Base-by-base conservation (phyloP, 1,140 invertebrate species). In the Megalonaias nervosa region DNA sequence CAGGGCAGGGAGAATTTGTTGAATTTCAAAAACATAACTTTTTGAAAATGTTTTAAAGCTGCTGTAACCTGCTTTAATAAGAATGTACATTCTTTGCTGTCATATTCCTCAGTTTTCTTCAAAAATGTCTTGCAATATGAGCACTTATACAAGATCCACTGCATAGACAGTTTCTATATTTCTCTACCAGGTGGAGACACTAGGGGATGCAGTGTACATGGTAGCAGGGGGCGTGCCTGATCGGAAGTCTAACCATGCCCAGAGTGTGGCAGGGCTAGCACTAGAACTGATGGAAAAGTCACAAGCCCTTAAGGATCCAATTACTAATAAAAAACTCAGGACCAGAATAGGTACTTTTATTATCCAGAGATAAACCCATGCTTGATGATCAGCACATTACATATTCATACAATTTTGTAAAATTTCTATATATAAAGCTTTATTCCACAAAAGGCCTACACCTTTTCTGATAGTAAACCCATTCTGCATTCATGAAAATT, bases 131-230 rank as follows among this genome's bases (percentile, higher is more conserved):
- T n/a, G 1, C 23, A 60, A 15, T 17, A 57, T 21, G 31, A 58
- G 19, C 23, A n/a, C n/a, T 59, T 0, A 11, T 19, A 5, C 13
- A 19, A 67, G 65, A 21, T 19, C 26, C 11, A 67, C 12, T 0
- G 17, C n/a, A 23, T 21, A 31, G 14, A 21, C 65, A 67, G 15
- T n/a, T 6, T 55, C 4, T n/a, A 19, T 58, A 55, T 61, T 61
- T 64, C 17, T 64, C 48, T 66, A 19, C 23, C 67, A 89, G 74
- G 96, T 91, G 38, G 90, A 98, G 91, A 98, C 96, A 0, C 88
- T 92, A 61, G 92, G 88, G 9, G 90, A 91, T 79, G 88, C 88
- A 2, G 84, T 88, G 21, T 89, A 89, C 76, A 89, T 90, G 89
- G 88, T 90, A 19, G 90, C 89, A 1, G 98, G 98, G 9, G 89